Evolutionary conservation across 1,140 invertebrate species (phyloP).

Genomic region (Drosophila kurseongensis): DNA sequence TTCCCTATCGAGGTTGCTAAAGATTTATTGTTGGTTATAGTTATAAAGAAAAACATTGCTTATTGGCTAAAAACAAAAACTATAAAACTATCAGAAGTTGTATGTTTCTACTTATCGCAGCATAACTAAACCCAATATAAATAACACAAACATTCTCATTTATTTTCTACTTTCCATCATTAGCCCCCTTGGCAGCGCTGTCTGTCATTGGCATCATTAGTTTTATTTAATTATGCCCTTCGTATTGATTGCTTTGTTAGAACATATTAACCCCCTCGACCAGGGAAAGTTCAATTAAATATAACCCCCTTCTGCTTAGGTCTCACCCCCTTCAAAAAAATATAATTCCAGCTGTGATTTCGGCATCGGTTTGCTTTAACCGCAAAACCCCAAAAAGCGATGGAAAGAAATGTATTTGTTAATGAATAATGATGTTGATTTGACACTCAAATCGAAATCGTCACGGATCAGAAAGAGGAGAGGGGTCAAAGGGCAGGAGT

Average conservation of each 20-base stretch:
- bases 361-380: constrained; percentile 49
- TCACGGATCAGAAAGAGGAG: constrained; percentile 57
- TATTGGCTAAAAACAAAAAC: no score
- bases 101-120: constrained; percentile 12
- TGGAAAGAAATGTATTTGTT: constrained; percentile 71
- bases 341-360: constrained; percentile 67
- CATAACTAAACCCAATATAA: constrained; percentile 20
- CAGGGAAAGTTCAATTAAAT: constrained; percentile 77
- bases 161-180: constrained; percentile 51
- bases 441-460: constrained; percentile 73
- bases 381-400: constrained; percentile 60
- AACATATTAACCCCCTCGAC: constrained; percentile 72
- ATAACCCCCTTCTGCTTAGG: constrained; percentile 18
- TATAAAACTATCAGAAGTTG: not conserved
- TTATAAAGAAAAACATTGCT: no score
- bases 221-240: constrained; percentile 82
- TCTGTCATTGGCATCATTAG: constrained; percentile 82
- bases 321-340: constrained; percentile 15
- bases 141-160: constrained; percentile 24
- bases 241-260: constrained; percentile 83
- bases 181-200: constrained; percentile 49
- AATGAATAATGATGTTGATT: constrained; percentile 84
- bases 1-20: no score
- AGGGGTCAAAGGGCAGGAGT: constrained; percentile 12
- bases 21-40: no score